Percentiles rank a stretch among this genome's conserved stretches.
Evolutionary conservation across 2,113 vertebrate genomes (phyloP).

Genomic region (Asarcornis scutulata): DNA sequence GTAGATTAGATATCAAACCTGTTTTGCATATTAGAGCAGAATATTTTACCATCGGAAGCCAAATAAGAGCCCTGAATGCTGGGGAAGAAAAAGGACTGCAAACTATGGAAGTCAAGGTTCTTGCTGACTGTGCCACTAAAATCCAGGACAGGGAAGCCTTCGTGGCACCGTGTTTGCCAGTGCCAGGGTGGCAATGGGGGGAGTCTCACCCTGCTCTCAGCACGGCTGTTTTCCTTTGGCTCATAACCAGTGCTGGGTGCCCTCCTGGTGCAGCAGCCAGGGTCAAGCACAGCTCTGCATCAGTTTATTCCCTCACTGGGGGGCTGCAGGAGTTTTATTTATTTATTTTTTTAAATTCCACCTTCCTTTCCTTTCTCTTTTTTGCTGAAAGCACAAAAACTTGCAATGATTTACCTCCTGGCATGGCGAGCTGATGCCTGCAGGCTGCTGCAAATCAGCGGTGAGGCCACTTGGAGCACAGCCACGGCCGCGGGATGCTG

Average conservation of each 20-base stretch:
- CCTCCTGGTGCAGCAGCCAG: background rate
- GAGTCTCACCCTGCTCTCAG: background rate
- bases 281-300: accelerated
- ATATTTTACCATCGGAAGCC: background rate
- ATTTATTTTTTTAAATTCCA: background rate
- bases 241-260: background rate
- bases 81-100: background rate
- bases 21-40: background rate
- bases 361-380: background rate
- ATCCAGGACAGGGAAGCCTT: accelerated
- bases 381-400: constrained; percentile 54
- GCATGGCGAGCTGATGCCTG: background rate
- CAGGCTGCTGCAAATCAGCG: background rate
- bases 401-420: constrained; percentile 19
- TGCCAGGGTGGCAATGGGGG: accelerated
- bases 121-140: accelerated
- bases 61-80: background rate
- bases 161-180: accelerated
- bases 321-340: background rate
- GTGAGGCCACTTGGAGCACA: background rate
- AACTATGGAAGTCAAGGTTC: accelerated
- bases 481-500: background rate
- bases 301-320: background rate
- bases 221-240: background rate
- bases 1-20: background rate